Evolutionary conservation across 2,888 invertebrate species (phyloP).

Genomic region (Oxystoma pomonae): DNA sequence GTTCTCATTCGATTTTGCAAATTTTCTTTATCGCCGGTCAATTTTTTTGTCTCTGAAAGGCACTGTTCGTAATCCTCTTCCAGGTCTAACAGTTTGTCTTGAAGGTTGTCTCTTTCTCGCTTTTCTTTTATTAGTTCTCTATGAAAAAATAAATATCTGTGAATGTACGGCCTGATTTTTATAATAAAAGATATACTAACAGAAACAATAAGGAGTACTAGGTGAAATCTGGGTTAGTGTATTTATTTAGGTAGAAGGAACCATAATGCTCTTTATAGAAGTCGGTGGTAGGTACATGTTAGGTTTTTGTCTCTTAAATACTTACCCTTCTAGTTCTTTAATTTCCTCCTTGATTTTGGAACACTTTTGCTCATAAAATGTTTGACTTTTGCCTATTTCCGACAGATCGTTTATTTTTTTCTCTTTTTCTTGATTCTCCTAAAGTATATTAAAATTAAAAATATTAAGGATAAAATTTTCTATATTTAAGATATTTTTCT

Average conservation of each 20-base stretch:
- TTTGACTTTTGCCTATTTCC: conserved; percentile 16
- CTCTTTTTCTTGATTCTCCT: conserved; percentile 20
- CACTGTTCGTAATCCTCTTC: conserved; percentile 10
- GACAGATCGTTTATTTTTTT: conserved; percentile 15
- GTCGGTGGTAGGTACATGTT: not conserved
- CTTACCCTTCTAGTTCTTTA: conserved; percentile 21
- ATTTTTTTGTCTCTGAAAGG: conserved; percentile 12
- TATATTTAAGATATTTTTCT: no score
- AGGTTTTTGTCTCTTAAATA: not conserved
- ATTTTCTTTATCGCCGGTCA: conserved; percentile 21
- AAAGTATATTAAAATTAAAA: not conserved
- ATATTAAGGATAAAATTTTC: not conserved
- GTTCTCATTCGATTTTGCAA: conserved; percentile 23
- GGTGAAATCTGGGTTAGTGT: no score
- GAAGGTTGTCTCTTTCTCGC: conserved; percentile 13
- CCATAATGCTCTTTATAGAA: not conserved
- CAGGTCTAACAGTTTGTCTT: conserved; percentile 7
- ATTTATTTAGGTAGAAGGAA: no score
- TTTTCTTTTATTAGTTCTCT: conserved; percentile 17
- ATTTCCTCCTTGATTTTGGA: conserved; percentile 14
- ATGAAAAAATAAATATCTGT: no score
- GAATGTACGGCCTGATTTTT: no score
- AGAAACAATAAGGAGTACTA: no score
- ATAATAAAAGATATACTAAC: no score
- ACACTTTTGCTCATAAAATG: conserved; percentile 8